Evolutionary conservation across 2,888 invertebrate species (phyloP), one percentile per base, ranked within the genome.

Genomic region (Hirtodrosophila cameraria): DNA sequence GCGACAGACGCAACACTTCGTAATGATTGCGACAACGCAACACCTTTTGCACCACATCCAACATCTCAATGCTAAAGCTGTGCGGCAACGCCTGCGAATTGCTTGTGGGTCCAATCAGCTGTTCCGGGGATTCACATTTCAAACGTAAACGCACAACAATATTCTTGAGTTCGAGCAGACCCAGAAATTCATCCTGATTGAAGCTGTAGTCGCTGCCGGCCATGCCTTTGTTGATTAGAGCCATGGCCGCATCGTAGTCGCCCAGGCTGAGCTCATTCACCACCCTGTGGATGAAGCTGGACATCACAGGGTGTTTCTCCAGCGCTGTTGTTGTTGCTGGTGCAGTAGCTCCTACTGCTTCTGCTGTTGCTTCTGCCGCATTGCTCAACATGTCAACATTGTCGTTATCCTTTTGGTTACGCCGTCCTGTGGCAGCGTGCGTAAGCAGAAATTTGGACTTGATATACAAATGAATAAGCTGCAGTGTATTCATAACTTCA

Each of bases 61-160:
- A 78, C 89, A 97, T 97, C 9, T 96, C 96, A 35, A 92, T 88
- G 0, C 94, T 94, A 88, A 94, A 97, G 95, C 95, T 11, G 88
- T 90, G 25, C 3, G 75, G 75, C 35, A 74, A 28, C 0, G 68
- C 69, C 28, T 58, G 41, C 8, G 79, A 78, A 16, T 82, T 71
- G 0, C 3, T 18, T 0, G 79, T 79, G 2, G 79, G 79, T 1
- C 79, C 79, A 11, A 78, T 35, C 4, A 49, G 23, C 25, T 52
- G 31, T 4, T 53, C 42, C 13, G 68, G 41, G 1, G 38, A 49
- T 2, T 73, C 69, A 16, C 35, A 27, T n/a, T 53, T 65, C 1
- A 86, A 30, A 0, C 71, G 63, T 25, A 86, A 12, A 3, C 82
- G 55, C 16, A 65, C 46, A 5, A 84, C 20, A 8, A 83, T 73